Conservation (phyloP, 2,888 invertebrate species). For the Griposia aprilina region DNA sequence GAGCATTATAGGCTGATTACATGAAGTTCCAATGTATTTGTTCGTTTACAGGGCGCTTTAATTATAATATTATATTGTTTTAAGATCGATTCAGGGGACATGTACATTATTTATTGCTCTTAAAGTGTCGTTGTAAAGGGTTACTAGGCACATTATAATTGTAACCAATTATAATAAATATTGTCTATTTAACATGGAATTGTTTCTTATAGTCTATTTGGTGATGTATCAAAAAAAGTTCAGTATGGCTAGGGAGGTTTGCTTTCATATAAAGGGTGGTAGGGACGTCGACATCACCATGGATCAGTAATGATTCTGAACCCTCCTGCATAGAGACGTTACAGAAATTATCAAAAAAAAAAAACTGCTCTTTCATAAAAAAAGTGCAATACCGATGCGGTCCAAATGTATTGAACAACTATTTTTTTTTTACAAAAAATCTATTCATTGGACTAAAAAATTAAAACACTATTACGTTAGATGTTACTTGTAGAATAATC, state of each 20-base stretch:
- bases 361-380: too few relatives aligned
- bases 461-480: too few relatives aligned
- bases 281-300: too few relatives aligned
- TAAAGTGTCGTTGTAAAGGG: not conserved
- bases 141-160: slow-evolving; percentile 4
- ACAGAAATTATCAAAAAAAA: too few relatives aligned
- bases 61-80: not conserved
- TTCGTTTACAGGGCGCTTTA: not conserved
- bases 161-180: slow-evolving; percentile 1
- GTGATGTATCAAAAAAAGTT: slow-evolving; percentile 2
- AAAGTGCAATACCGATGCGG: too few relatives aligned
- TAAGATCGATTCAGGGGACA: not conserved
- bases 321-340: too few relatives aligned
- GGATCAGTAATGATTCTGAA: too few relatives aligned
- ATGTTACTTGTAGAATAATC: too few relatives aligned
- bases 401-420: too few relatives aligned
- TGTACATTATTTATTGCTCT: not conserved
- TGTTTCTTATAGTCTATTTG: slow-evolving; percentile 16
- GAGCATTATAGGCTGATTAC: not conserved
- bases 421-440: too few relatives aligned
- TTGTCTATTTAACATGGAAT: not conserved
- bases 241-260: slow-evolving; percentile 16
- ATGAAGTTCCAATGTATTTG: not conserved
- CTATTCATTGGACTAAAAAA: too few relatives aligned
- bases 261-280: too few relatives aligned